Conservation (phyloP, 2,797 vertebrate species). For the Artibeus jamaicensis region DNA sequence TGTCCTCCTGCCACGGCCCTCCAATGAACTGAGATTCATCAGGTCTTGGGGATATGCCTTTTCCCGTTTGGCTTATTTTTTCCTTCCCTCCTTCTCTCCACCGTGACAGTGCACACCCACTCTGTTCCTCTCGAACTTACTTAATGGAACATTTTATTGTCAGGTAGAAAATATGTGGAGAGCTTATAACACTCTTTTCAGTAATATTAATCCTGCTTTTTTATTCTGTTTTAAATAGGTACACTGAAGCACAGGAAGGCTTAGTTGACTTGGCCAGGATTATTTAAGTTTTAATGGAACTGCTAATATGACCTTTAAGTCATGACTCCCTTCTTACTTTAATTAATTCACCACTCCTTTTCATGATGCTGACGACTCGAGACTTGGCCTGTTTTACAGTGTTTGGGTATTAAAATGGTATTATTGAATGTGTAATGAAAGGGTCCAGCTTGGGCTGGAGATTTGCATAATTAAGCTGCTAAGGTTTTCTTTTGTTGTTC, state of each 20-base stretch:
- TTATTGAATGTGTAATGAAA: constrained; percentile 26
- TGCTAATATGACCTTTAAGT: constrained; percentile 59
- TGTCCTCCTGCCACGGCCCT: background rate
- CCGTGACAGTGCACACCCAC: background rate
- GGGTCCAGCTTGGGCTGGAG: constrained; percentile 8
- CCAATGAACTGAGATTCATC: background rate
- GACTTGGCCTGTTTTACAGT: constrained; percentile 29
- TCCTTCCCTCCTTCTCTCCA: background rate
- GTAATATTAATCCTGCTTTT: constrained; percentile 60
- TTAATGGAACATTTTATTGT: constrained; percentile 47
- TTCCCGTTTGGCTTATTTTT: background rate
- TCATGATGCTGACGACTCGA: constrained; percentile 26
- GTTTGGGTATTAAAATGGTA: constrained; percentile 41
- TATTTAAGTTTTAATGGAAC: constrained; percentile 70
- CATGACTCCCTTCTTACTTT: constrained; percentile 37
- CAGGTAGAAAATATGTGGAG: constrained; percentile 15
- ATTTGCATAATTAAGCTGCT: constrained; percentile 63
- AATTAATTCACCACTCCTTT: constrained; percentile 57
- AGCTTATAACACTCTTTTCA: constrained; percentile 25
- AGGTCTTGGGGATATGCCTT: background rate
- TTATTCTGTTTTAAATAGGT: constrained; percentile 52
- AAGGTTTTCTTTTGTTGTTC: constrained; percentile 62
- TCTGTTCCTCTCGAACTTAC: background rate
- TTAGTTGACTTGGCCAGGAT: constrained; percentile 53
- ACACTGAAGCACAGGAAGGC: constrained; percentile 32